These are phyloP conservation scores for Coryphaenoides rupestris DNA, from an alignment of 2,113 vertebrate species.

Conservation along the genomic window DNA sequence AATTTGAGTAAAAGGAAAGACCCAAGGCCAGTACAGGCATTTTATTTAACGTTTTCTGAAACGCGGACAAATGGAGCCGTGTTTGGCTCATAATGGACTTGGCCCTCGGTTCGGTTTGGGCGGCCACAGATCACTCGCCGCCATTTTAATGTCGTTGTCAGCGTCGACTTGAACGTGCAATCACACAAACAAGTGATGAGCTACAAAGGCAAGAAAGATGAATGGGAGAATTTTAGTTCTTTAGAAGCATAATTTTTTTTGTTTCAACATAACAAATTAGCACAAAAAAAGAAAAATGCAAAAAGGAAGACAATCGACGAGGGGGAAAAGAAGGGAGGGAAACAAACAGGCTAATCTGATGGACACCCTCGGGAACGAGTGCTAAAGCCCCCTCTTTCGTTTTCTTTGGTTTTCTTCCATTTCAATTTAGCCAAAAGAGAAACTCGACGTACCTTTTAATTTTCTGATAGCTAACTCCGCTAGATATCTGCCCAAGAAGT, in stretches of 20 bases:
- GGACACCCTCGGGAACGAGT: conserved; percentile 41
- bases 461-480: conserved; percentile 63
- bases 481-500: conserved; percentile 61
- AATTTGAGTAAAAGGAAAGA: conserved; percentile 33
- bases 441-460: conserved; percentile 53
- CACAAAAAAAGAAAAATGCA: conserved; percentile 2
- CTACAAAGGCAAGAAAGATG: conserved; percentile 20
- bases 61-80: conserved; percentile 42
- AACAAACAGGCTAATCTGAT: conserved; percentile 34
- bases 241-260: neutral
- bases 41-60: conserved; percentile 40
- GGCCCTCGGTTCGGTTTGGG: conserved; percentile 37
- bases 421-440: conserved; percentile 44
- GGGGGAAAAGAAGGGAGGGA: conserved; percentile 21
- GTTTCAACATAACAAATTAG: neutral
- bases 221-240: neutral
- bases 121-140: conserved; percentile 21
- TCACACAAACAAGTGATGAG: neutral
- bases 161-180: neutral
- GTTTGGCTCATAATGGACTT: conserved; percentile 49
- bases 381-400: conserved; percentile 22
- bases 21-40: conserved; percentile 18
- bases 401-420: conserved; percentile 43
- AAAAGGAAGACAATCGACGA: conserved; percentile 25
- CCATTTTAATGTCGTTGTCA: neutral